Base-by-base conservation (phyloP, 2,113 vertebrate species). In the Hydrolagus affinis region DNA sequence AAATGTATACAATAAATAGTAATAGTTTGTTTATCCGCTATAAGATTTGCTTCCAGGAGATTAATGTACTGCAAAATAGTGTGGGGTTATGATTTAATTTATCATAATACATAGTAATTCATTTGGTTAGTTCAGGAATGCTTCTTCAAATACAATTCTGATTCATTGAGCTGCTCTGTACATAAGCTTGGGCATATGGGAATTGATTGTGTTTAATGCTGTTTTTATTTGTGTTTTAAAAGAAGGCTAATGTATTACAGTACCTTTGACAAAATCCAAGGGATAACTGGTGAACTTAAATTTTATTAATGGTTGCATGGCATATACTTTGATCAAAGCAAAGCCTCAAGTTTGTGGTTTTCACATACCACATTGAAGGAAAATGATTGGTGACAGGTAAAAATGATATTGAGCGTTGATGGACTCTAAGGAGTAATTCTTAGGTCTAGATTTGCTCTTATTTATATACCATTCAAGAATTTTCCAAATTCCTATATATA, bases 261-360 rank as follows among this genome's bases (percentile, higher is more conserved):
- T 44, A 1, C 44, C 44, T 44, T 44, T 44, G 44, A 44, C 17
- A 28, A 78, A 62, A 62, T 59, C 62, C 21, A 25, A 64, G 4
- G 25, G 17, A 64, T 32, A 75, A 32, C 19, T 10, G 30, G 78
- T 62, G 57, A 28, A 14, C 0, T 1, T 11, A 44, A 44, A 7
- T 77, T 44, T 62, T 78, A 62, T 21, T 60, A 78, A 57, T 75
- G 32, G 25, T 32, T 75, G 30, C 72, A 75, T 44, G 32, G 14
- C 8, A 85, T 85, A 11, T 69, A 1, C 3, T 76, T 87, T 87
- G 70, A 78, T 86, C 4, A 85, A 72, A 89, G 7, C 19, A 23
- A 86, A 12, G 44, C 69, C 88, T 2, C 11, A 21, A 30, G 25
- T 12, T 30, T 77, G 68, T 80, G 10, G 85, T 19, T 3, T 86